Conservation (phyloP, 2,113 vertebrate genomes). For the Brachyhypopomus gauderio region DNA sequence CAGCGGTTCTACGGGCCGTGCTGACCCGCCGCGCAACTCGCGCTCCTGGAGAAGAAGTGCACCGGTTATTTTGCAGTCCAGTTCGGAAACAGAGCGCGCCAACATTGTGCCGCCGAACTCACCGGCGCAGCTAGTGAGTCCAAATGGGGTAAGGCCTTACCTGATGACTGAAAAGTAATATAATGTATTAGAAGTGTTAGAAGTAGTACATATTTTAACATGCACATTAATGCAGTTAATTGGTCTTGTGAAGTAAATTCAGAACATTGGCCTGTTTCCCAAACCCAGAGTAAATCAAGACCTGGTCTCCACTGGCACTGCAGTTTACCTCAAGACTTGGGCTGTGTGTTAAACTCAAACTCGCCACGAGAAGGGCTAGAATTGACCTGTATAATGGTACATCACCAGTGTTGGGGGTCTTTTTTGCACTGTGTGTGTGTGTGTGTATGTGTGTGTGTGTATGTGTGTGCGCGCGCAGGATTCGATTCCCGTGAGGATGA, state of each 20-base stretch:
- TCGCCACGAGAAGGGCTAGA: no score
- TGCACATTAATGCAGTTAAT: no score
- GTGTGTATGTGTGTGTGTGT: constrained; percentile 24
- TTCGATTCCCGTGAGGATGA: constrained; percentile 23
- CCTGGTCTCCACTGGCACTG: no score
- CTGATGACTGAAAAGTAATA: background rate
- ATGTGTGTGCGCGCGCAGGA: constrained; percentile 10
- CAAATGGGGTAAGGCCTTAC: constrained; percentile 40
- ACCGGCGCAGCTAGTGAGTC: constrained; percentile 58
- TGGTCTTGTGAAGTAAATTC: no score
- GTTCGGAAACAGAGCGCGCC: constrained; percentile 65
- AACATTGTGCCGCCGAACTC: constrained; percentile 77
- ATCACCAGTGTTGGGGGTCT: no score
- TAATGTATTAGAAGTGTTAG: no score
- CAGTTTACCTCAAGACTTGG: no score
- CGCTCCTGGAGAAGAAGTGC: constrained; percentile 63
- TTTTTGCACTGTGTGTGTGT: background rate
- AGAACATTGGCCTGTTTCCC: no score
- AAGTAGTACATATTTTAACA: no score
- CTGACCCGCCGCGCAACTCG: constrained; percentile 28
- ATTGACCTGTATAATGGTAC: no score
- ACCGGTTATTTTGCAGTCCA: constrained; percentile 62
- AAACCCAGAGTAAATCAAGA: no score
- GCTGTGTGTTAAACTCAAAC: no score
- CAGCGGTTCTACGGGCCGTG: constrained; percentile 7